Conservation (phyloP, 2,113 vertebrate species). For the Pleuronectes platessa region DNA sequence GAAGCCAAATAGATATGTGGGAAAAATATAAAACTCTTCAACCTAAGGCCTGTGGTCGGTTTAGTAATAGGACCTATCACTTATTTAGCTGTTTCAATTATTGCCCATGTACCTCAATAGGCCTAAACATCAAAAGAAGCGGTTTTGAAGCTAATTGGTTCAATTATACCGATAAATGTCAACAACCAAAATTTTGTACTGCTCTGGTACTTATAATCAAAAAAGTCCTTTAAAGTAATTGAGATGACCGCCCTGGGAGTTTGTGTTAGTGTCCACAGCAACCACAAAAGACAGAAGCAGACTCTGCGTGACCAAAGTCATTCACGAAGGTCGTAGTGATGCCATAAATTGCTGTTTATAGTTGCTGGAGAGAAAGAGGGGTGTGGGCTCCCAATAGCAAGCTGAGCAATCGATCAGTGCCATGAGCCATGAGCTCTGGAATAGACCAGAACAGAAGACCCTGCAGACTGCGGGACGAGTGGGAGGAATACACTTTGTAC, state of each 20-base stretch:
- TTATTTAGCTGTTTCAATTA: background rate
- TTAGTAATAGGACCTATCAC: too few species aligned
- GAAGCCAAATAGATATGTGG: conserved; percentile 5
- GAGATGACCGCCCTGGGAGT: background rate
- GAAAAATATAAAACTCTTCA: conserved; percentile 4
- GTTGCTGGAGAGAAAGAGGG: conserved; percentile 56
- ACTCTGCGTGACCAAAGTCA: conserved; percentile 71
- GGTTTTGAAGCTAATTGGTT: background rate
- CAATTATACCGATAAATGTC: background rate
- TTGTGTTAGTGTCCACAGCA: conserved; percentile 25
- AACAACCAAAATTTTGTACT: background rate
- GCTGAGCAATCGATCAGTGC: conserved; percentile 81
- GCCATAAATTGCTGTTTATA: conserved; percentile 60
- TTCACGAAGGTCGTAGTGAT: conserved; percentile 76
- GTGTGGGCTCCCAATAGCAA: conserved; percentile 59
- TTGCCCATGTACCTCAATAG: background rate
- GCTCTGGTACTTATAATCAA: background rate
- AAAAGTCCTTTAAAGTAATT: conserved; percentile 15
- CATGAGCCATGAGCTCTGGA: conserved; percentile 67
- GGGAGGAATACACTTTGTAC: conserved; percentile 81
- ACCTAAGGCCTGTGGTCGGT: too few species aligned
- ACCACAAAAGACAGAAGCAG: conserved; percentile 40
- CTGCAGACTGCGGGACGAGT: conserved; percentile 70
- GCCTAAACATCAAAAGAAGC: background rate
- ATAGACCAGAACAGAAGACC: conserved; percentile 69